Base-by-base conservation (phyloP, 2,113 vertebrate genomes). In the Semnornis frantzii region DNA sequence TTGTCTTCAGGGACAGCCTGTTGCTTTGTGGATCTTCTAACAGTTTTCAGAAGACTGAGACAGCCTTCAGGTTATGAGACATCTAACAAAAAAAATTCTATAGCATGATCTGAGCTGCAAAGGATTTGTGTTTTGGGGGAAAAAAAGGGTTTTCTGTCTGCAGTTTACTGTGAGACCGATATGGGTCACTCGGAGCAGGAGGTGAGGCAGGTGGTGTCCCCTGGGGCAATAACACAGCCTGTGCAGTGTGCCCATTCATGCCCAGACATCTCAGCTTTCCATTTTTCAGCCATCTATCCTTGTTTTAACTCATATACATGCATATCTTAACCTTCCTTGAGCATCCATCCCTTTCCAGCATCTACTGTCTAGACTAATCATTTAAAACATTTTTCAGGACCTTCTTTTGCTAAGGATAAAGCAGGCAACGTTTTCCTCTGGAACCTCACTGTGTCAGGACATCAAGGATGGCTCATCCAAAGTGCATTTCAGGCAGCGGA, bases 211-310 rank as follows among this genome's bases (percentile, higher is more conserved):
- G 5, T 37, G 63, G 18, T 30, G 46, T 44, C 11, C 18, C 19
- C 10, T 1, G 1, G n/a, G 33, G 69, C 68, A 34, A 3, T 2
- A 21, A 5, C 12, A 3, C 12, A 28, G 2, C 14, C 10, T 8
- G 30, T 7, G 30, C 31, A 46, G 17, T 0, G 0, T 4, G 6
- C 25, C 25, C 1, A 7, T 27, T 24, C 4, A 5, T 3, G 3
- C 2, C 34, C 31, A 23, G 33, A 30, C 2, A 25, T 7, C 14
- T 3, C 59, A 52, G 1, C 14, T n/a, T 27, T 59, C 10, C 10
- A 31, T 20, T 2, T 7, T 54, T 27, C 6, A 3, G 0, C 8
- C 30, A 13, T 30, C 23, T 39, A 9, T 87, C 28, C 5, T 11
- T 59, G 87, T 76, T 27, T 8, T 23, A 57, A n/a, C 18, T 34